Evolutionary conservation across 2,113 vertebrate genomes (phyloP), one percentile per base, ranked within the genome.

Genomic region (Ailuropoda melanoleuca): DNA sequence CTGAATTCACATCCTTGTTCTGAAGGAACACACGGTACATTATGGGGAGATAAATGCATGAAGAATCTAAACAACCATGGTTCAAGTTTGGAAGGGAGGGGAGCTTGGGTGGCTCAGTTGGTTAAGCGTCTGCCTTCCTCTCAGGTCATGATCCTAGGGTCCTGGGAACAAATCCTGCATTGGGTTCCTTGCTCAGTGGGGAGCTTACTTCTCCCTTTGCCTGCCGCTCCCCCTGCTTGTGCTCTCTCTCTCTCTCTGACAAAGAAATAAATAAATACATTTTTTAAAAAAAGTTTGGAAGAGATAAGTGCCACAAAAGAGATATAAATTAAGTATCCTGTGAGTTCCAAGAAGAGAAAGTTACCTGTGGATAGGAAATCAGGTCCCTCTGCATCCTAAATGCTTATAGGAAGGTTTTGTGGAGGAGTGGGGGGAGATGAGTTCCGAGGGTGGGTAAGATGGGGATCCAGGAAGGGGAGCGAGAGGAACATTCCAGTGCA

Each of bases 351-450:
- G 9, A 60, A 80, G n/a, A 93, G 18, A 77, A 46, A 3, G 4
- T 74, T 31, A 9, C 39, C 72, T 56, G 31, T 43, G 55, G 6
- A 31, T 64, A 7, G n/a, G 78, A 75, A 12, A 29, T n/a, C 37
- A 48, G 81, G 12, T 11, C 10, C 24, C 29, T 24, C 70, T 21
- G 9, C 2, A 50, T 26, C 37, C 29, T 46, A 48, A 14, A 24
- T 4, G 29, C 39, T 31, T 26, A 3, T 14, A 15, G n/a, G 58
- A 19, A n/a, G 13, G n/a, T 55, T 80, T 55, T 53, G 46, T 46
- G 39, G 58, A 60, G 53, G 1, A 43, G 43, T 3, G 2, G 0
- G 23, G 4, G 34, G 34, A 81, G 15, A 37, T 23, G 55, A 37
- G 8, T n/a, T 62, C 58, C 66, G 37, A 56, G 15, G 8, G 1